Evolutionary conservation across 2,797 vertebrate species (phyloP).

Genomic region (Takifugu ocellatus): DNA sequence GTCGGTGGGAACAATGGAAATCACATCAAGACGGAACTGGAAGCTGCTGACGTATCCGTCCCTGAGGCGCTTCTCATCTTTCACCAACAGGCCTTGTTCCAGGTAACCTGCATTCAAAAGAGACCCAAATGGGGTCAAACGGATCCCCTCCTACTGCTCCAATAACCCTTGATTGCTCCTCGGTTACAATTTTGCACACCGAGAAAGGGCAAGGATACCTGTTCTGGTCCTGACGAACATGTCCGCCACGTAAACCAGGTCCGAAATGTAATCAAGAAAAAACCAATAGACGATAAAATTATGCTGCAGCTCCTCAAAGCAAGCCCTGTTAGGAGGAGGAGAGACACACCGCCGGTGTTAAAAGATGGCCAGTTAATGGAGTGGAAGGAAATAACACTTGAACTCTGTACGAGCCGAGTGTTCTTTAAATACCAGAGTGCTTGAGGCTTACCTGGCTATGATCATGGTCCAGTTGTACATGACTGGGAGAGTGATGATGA

Average conservation of each 20-base stretch:
- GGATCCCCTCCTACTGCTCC: neutral
- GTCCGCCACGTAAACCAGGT: constrained; percentile 86
- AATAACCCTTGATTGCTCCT: neutral
- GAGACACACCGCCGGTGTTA: neutral
- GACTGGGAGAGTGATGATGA: constrained; percentile 90
- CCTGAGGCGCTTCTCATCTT: constrained; percentile 81
- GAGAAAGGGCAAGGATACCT: constrained; percentile 72
- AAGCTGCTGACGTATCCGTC: constrained; percentile 78
- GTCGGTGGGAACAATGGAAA: constrained; percentile 92
- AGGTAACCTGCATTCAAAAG: constrained; percentile 80
- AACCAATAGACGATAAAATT: constrained; percentile 84
- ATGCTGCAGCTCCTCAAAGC: constrained; percentile 93
- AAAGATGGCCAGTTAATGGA: neutral
- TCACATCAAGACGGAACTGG: constrained; percentile 86
- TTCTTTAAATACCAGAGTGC: too few relatives aligned
- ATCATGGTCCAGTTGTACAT: constrained; percentile 99
- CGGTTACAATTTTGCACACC: neutral
- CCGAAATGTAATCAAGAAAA: constrained; percentile 86
- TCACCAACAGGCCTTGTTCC: constrained; percentile 92
- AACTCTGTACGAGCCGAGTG: too few relatives aligned
- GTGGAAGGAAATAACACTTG: too few relatives aligned
- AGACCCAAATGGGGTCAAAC: too few relatives aligned
- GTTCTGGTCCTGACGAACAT: constrained; percentile 89
- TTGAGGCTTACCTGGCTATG: constrained; percentile 85
- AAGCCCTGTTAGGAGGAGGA: constrained; percentile 77